These are phyloP conservation scores for Paedocypris micromegethes DNA, from an alignment of 2,797 vertebrate genomes.

Conservation along the genomic window DNA sequence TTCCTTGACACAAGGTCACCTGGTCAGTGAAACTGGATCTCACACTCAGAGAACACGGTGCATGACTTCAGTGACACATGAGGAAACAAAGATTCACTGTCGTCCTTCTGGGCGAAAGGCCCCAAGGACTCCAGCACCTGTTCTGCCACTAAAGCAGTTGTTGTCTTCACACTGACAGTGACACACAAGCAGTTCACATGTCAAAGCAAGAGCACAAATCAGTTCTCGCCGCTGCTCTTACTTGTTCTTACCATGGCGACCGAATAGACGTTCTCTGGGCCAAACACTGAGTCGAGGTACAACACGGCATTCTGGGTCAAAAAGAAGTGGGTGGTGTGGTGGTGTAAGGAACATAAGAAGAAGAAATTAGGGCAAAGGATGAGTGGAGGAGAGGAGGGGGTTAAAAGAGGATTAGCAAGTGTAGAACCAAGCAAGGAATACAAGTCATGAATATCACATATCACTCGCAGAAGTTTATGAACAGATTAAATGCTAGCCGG, in stretches of 20 bases:
- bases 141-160: slow-evolving; percentile 31
- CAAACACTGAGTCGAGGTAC: slow-evolving; percentile 69
- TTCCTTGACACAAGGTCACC: slow-evolving; percentile 22
- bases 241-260: slow-evolving; percentile 68
- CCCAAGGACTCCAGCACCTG: slow-evolving; percentile 58
- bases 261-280: slow-evolving; percentile 66
- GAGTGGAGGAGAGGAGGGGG: slow-evolving; percentile 46
- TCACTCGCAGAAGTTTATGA: not conserved
- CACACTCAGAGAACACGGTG: slow-evolving; percentile 5
- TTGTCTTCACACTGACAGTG: slow-evolving; percentile 38
- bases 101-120: slow-evolving; percentile 6
- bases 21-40: slow-evolving; percentile 8
- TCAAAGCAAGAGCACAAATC: slow-evolving; percentile 12
- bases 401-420: slow-evolving; percentile 39
- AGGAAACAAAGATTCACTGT: slow-evolving; percentile 3
- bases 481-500: not conserved
- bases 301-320: slow-evolving; percentile 65
- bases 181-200: not conserved
- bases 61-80: slow-evolving; percentile 1
- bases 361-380: slow-evolving; percentile 53
- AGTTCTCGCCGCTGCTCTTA: not conserved
- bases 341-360: slow-evolving; percentile 44
- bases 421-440: slow-evolving; percentile 39
- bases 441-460: slow-evolving; percentile 22
- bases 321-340: slow-evolving; percentile 36